Conservation (phyloP, 2,113 vertebrate species). For the Sylvietta virens region DNA sequence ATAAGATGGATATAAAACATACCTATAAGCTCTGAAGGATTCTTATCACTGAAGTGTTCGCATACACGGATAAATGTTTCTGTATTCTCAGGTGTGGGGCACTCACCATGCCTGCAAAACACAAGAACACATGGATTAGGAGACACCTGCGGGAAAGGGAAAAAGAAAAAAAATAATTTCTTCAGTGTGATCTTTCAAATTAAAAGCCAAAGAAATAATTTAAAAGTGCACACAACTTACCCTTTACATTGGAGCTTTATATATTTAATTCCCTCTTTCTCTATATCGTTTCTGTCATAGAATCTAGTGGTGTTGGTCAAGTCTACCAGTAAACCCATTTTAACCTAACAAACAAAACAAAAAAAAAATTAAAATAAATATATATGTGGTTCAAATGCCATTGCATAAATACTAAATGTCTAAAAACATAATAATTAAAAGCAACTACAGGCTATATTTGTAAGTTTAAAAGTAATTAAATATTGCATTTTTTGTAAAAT, state of each 20-base stretch:
- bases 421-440: neutral
- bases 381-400: neutral
- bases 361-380: neutral
- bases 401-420: neutral
- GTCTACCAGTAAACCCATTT: conserved; percentile 95
- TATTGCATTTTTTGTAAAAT: neutral
- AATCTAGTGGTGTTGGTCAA: conserved; percentile 95
- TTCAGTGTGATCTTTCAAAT: neutral
- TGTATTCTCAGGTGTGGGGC: conserved; percentile 87
- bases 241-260: conserved; percentile 96
- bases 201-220: neutral
- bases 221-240: conserved; percentile 66
- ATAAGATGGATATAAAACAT: neutral
- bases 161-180: neutral
- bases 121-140: conserved; percentile 17
- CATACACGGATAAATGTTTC: conserved; percentile 88
- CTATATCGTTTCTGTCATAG: conserved; percentile 92
- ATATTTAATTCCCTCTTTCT: conserved; percentile 93
- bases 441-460: neutral
- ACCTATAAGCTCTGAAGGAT: conserved; percentile 93
- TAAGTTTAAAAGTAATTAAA: neutral
- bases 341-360: conserved; percentile 77
- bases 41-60: conserved; percentile 89
- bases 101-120: conserved; percentile 87
- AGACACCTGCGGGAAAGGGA: neutral